These are phyloP conservation scores for Conchocele bisecta DNA, from an alignment of 2,888 invertebrate genomes.

Conservation along the genomic window DNA sequence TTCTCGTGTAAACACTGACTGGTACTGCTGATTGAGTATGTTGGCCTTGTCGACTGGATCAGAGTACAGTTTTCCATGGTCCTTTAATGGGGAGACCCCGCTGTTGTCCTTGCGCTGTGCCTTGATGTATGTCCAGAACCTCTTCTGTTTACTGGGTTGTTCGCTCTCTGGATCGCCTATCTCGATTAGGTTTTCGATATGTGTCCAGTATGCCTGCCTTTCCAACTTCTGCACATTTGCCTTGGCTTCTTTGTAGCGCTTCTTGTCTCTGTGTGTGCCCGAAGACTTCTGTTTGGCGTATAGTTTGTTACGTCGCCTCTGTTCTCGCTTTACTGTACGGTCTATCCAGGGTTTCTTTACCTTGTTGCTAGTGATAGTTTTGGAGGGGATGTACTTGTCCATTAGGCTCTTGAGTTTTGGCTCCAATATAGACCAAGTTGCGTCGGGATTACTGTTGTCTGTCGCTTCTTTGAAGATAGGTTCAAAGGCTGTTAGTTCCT, in stretches of 20 bases:
- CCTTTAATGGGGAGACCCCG: conserved; percentile 9
- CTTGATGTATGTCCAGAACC: conserved; percentile 17
- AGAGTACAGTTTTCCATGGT: neutral
- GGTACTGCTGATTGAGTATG: conserved; percentile 6
- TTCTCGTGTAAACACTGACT: neutral
- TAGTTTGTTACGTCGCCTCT: conserved; percentile 1
- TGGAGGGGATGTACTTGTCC: neutral
- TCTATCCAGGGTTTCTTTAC: neutral
- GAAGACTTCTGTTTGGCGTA: neutral
- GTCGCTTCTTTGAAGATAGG: neutral
- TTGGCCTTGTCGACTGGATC: neutral
- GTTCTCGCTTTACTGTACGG: neutral
- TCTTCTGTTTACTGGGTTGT: conserved; percentile 10
- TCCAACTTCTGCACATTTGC: neutral
- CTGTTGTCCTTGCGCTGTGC: conserved; percentile 1
- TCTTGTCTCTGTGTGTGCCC: neutral
- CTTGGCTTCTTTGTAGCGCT: neutral
- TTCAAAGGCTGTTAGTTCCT: neutral
- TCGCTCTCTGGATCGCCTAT: neutral
- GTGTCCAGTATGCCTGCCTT: conserved; percentile 2
- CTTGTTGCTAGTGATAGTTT: neutral
- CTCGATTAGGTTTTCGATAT: conserved; percentile 9
- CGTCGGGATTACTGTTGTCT: neutral
- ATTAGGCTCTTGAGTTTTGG: neutral
- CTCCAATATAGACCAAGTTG: neutral